Base-by-base conservation (phyloP, 2,113 vertebrate genomes). In the Callopanchax toddi region DNA sequence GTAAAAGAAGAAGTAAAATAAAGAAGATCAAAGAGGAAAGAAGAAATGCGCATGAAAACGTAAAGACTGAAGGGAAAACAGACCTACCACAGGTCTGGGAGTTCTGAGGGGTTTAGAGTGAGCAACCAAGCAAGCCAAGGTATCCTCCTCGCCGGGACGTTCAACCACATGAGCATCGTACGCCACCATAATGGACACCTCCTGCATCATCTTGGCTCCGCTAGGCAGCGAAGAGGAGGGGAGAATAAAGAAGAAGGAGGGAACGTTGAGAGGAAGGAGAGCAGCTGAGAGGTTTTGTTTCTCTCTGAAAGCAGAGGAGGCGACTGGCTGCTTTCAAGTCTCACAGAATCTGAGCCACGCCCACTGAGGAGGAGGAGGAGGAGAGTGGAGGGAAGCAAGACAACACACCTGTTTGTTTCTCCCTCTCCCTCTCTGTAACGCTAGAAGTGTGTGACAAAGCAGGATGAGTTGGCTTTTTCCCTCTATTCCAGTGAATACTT, bases 101-200 rank as follows among this genome's bases (percentile, higher is more conserved):
- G 94, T 91, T 60, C 95, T 95, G 87, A 94, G 93, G 39, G 95
- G 96, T 76, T 95, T 96, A 88, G 95, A 97, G 87, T 89, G 90
- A 56, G 95, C 97, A 63, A 99, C 95, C 90, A 98, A 86, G 18
- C 85, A 91, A 73, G 94, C 92, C 85, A 98, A 91, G 40, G 95
- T 81, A 73, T 99, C 97, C 82, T 99, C 97, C 5, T 98, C 95
- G 0, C 75, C 86, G 50, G 95, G 93, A 81, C 96, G 95, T 78
- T 94, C 96, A 49, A 97, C 95, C 18, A 99, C 94, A 11, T 98
- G 96, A 67, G 97, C 96, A 22, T 99, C 89, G 13, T 99, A 99
- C 15, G 97, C 97, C 86, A 97, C 95, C 84, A 86, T 92, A 69
- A 99, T 96, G 61, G 97, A 98, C 87, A 99, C 79, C 87, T 99